Evolutionary conservation across 2,888 invertebrate genomes (phyloP).

Genomic region (Tetragnatha montana): DNA sequence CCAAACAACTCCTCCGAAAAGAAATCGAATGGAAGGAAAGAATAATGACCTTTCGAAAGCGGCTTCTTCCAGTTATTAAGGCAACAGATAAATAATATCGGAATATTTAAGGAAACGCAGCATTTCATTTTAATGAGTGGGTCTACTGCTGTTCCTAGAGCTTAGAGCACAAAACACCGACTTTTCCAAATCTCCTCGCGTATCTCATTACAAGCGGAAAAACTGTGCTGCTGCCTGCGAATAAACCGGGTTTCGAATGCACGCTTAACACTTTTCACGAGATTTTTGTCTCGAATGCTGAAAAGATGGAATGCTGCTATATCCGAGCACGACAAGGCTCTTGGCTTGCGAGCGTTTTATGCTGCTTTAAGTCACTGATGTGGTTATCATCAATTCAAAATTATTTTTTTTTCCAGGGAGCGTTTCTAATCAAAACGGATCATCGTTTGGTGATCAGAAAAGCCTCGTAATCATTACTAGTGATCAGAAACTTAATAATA

Average conservation of each 20-base stretch:
- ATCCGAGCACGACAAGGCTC: no score
- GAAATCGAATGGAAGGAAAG: not conserved
- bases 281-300: not conserved
- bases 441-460: no score
- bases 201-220: not conserved
- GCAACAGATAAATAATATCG: not conserved
- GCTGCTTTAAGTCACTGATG: no score
- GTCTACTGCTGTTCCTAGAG: not conserved
- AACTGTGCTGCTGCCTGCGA: not conserved
- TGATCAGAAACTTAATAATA: no score
- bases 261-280: not conserved
- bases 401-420: no score
- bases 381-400: no score
- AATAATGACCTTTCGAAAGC: conserved; percentile 1
- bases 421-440: no score
- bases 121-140: not conserved
- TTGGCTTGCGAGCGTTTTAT: no score
- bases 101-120: not conserved
- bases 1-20: conserved; percentile 41
- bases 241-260: not conserved
- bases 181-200: not conserved
- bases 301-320: no score
- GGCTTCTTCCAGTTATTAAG: not conserved
- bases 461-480: no score
- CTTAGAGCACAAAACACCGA: not conserved